Percentiles rank a stretch among this genome's conserved stretches.
phyloP scores from a whole-genome alignment of 2,797 vertebrate species.

The Calcarius lapponicus region DNA sequence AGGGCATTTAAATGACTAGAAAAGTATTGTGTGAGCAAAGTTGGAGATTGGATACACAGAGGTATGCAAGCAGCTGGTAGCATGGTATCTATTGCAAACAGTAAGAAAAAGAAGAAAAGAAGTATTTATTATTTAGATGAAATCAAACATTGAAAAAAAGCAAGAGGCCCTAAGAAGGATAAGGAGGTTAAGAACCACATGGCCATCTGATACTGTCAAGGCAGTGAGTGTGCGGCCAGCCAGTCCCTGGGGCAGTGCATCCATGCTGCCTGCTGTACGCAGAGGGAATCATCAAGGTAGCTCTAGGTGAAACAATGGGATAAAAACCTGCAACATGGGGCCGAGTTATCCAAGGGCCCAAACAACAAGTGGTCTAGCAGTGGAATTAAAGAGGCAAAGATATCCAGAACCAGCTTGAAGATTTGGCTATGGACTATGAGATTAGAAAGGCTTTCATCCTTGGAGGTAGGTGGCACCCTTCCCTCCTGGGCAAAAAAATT shows the following conservation, averaged over 20 bases:
- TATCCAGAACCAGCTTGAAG: neutral
- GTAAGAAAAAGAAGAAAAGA: neutral
- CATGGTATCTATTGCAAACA: neutral
- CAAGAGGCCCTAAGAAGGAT: neutral
- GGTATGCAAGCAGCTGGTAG: neutral
- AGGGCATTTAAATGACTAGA: neutral
- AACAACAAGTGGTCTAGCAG: neutral
- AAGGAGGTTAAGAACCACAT: neutral
- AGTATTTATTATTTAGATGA: neutral
- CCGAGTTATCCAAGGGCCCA: neutral
- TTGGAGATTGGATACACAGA: neutral
- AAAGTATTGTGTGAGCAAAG: neutral
- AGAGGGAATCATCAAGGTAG: neutral
- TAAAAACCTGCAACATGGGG: neutral
- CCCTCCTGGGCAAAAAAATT: neutral
- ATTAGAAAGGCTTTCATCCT: neutral
- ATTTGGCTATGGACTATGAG: neutral
- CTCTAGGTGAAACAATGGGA: neutral
- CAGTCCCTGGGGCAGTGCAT: fast-evolving
- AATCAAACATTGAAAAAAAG: neutral
- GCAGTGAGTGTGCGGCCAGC: neutral
- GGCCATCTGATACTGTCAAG: neutral
- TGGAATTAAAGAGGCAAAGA: neutral
- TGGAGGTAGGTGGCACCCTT: fast-evolving
- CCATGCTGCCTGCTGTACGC: neutral